Evolutionary conservation across 1,140 invertebrate genomes (phyloP).

Genomic region (Mactra quadrangularis): DNA sequence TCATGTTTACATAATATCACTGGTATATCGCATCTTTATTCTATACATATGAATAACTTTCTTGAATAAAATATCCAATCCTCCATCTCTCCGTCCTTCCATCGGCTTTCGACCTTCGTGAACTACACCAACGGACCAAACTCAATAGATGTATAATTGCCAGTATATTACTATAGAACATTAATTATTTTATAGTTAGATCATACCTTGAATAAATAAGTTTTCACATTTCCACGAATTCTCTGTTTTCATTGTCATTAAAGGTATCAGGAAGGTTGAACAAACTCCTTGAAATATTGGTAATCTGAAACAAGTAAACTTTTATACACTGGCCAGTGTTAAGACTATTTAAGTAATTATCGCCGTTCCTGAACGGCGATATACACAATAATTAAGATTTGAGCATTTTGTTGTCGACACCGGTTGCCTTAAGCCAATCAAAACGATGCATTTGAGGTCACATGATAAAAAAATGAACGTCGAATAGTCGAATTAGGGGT

Average conservation of each 20-base stretch:
- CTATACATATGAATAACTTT: neutral
- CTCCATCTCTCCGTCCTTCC: neutral
- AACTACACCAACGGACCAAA: neutral
- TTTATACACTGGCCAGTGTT: too few species aligned
- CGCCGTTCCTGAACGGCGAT: too few species aligned
- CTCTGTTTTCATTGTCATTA: conserved; percentile 50
- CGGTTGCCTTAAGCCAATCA: too few species aligned
- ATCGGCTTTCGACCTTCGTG: neutral
- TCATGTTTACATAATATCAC: too few species aligned
- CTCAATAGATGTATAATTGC: neutral
- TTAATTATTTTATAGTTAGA: neutral
- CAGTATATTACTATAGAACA: neutral
- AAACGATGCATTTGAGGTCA: too few species aligned
- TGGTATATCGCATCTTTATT: too few species aligned
- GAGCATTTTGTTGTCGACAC: too few species aligned
- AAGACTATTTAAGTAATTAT: too few species aligned
- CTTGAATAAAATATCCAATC: neutral
- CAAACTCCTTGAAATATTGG: conserved; percentile 61
- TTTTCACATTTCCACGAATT: conserved; percentile 56
- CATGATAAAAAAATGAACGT: too few species aligned
- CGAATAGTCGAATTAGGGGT: too few species aligned
- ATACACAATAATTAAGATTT: too few species aligned
- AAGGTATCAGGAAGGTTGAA: conserved; percentile 58
- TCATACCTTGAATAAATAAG: neutral
- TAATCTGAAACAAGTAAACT: conserved; percentile 45